Conservation (phyloP, 2,113 vertebrate species). For the Gobio gobio region DNA sequence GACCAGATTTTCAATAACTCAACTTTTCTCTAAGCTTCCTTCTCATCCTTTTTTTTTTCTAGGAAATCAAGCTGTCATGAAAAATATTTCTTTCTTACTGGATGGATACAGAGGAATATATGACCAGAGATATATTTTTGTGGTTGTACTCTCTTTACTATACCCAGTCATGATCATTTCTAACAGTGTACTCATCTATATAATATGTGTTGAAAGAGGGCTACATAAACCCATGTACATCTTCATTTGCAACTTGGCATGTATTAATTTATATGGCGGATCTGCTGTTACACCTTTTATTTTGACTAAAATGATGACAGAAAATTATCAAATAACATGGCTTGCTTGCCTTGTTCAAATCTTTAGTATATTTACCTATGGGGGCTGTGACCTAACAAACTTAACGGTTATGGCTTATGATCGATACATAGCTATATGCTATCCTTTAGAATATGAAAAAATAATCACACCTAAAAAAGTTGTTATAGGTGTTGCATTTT, state of each 20-base stretch:
- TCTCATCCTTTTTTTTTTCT: too few relatives aligned
- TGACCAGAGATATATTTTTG: constrained; percentile 39
- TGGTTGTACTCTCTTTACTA: constrained; percentile 20
- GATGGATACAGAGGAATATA: constrained; percentile 34
- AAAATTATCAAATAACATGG: constrained; percentile 51
- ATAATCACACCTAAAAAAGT: constrained; percentile 50
- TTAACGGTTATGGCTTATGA: constrained; percentile 58
- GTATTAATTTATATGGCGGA: constrained; percentile 50
- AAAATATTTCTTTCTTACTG: constrained; percentile 40
- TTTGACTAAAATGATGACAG: constrained; percentile 43
- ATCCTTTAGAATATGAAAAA: constrained; percentile 53
- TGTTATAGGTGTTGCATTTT: background rate
- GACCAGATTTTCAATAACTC: background rate
- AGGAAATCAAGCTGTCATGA: constrained; percentile 13
- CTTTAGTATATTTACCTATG: constrained; percentile 57
- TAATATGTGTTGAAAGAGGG: constrained; percentile 41
- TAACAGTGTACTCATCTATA: constrained; percentile 37
- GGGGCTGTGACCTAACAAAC: constrained; percentile 48
- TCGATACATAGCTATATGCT: constrained; percentile 57
- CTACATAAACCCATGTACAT: constrained; percentile 58
- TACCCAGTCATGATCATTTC: constrained; percentile 43
- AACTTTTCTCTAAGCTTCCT: background rate
- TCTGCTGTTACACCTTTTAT: constrained; percentile 44
- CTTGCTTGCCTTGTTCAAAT: constrained; percentile 55
- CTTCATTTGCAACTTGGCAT: constrained; percentile 50